Base-by-base conservation (phyloP, 53 echinoderm and acorn worm species). In the Crossaster papposus region DNA sequence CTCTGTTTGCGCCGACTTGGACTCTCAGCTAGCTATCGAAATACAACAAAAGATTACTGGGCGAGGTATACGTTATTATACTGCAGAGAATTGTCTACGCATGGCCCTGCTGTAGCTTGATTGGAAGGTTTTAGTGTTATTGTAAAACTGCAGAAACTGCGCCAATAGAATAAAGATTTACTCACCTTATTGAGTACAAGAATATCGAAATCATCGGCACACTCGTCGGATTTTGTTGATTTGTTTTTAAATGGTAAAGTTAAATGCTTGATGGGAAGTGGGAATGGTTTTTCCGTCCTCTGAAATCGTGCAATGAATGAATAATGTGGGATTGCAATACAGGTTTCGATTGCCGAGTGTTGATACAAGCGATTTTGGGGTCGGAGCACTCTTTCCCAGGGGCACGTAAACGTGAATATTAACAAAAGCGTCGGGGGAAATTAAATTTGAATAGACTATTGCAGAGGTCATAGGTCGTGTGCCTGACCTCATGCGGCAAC, bases 331-430 rank as follows among this genome's bases (percentile, higher is more conserved):
- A 28, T 28, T 20, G 68, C 28, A 23, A 10, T 26, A 14, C 28
- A 68, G 22, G 28, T 26, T 68, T 68, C 24, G 68, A 68, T 68
- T 83, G 65, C 58, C 58, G 58, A 58, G 17, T 58, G 58, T 18
- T 58, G 58, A 58, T 18, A 44, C 44, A 58, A 58, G 58, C 29
- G 83, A 83, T 83, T 83, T 83, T 70, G 68, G 29, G 83, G 83
- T 70, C 83, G 70, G 12, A 38, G 35, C 36, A 24, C 11, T 14
- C 55, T 62, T 65, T 11, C 37, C 6, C 36, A 0, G 24, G 15
- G 83, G 36, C 36, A n/a, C n/a, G n/a, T n/a, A n/a, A n/a, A n/a
- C 34, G n/a, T 24, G 36, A 70, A 23, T 13, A 8, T 7, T 9
- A 44, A 44, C 44, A 1, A 44, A 51, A 38, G 65, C 70, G 29